Evolutionary conservation across 2,113 vertebrate genomes (phyloP).

Genomic region (Muntiacus reevesi): DNA sequence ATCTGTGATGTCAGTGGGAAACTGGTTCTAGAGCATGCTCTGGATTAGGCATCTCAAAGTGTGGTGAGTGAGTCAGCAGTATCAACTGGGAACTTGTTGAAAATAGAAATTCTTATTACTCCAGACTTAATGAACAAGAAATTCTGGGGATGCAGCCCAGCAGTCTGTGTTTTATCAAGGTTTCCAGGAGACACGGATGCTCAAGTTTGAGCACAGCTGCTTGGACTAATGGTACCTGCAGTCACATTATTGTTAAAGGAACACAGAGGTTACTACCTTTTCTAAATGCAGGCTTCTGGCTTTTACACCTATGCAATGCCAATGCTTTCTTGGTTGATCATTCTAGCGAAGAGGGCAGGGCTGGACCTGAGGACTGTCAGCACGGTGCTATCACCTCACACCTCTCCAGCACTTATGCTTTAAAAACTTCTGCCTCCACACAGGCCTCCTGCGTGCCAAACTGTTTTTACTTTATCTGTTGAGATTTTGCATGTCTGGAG

Average conservation of each 20-base stretch:
- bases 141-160: too few species aligned
- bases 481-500: neutral
- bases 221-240: neutral
- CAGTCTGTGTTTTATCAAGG: neutral
- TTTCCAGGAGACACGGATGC: neutral
- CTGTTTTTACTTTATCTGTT: neutral
- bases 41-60: neutral
- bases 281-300: neutral
- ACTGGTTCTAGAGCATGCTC: neutral
- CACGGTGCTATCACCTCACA: rapidly evolving
- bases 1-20: neutral
- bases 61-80: neutral
- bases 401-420: neutral
- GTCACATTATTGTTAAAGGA: neutral
- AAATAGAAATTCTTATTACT: neutral
- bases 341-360: neutral
- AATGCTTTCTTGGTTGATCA: neutral
- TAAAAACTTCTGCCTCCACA: too few species aligned
- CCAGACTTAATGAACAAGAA: neutral
- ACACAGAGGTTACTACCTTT: neutral
- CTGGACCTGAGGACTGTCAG: neutral
- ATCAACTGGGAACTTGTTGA: neutral
- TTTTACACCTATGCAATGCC: neutral
- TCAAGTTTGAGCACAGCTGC: neutral
- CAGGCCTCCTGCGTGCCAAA: neutral